A percentile compares a stretch with the other conserved stretches of the same genome.
Conservation (phyloP, 64 coral and sea anemone genomes). For the Exaiptasia diaphana region DNA sequence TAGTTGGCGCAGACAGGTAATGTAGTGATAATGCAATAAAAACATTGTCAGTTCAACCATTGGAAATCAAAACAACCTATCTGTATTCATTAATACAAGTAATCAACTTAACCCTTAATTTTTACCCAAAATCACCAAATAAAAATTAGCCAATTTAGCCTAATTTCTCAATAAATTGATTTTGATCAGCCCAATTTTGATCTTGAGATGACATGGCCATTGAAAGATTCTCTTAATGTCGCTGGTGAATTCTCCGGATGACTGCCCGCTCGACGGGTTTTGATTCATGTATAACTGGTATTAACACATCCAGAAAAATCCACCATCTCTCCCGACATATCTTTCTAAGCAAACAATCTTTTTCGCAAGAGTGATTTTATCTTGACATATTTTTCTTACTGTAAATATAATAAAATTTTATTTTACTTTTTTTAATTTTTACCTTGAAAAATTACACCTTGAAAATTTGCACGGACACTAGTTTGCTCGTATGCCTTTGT, state of each 20-base stretch:
- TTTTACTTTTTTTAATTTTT: too few species aligned
- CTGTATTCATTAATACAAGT: conserved; percentile 55
- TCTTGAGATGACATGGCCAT: background rate
- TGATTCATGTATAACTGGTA: background rate
- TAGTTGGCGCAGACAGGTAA: conserved; percentile 54
- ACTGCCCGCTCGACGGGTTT: background rate
- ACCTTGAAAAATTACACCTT: too few species aligned
- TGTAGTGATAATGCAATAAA: conserved; percentile 67
- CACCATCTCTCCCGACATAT: background rate
- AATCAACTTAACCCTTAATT: background rate
- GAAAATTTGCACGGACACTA: too few species aligned
- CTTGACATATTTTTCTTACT: too few species aligned
- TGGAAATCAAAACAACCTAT: conserved; percentile 3
- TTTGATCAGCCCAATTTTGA: background rate
- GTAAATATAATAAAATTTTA: too few species aligned
- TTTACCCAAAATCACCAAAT: background rate
- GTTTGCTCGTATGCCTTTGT: too few species aligned
- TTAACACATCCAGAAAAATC: background rate
- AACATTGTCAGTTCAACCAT: conserved; percentile 48
- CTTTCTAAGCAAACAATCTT: background rate
- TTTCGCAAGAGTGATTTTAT: background rate
- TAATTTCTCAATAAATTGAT: background rate
- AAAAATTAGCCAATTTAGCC: background rate
- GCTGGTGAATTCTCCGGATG: background rate
- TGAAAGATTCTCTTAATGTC: background rate